Evolutionary conservation across 2,888 invertebrate genomes (phyloP).

Genomic region (Oxycera nigricornis): DNA sequence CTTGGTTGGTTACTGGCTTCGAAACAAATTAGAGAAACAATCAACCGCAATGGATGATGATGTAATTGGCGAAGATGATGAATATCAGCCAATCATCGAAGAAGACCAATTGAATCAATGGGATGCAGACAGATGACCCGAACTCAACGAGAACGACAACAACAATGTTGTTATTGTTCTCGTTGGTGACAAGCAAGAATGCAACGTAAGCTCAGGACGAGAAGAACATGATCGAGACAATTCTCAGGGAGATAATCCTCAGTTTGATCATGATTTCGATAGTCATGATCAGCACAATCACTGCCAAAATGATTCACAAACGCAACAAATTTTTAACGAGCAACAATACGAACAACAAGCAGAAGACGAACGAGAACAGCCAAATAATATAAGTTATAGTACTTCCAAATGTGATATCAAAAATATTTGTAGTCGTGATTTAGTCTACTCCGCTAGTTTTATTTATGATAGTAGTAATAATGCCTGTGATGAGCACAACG

Average conservation of each 20-base stretch:
- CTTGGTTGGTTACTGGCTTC: not conserved
- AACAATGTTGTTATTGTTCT: constrained; percentile 49
- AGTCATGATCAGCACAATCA: not conserved
- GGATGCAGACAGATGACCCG: constrained; percentile 51
- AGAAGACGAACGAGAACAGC: constrained; percentile 3
- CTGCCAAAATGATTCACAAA: constrained; percentile 24
- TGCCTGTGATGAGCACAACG: constrained; percentile 51
- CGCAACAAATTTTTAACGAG: constrained; percentile 14
- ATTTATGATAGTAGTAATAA: constrained; percentile 57
- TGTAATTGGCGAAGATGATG: constrained; percentile 55
- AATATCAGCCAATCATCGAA: constrained; percentile 58
- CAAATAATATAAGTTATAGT: constrained; percentile 11
- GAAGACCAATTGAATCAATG: constrained; percentile 51
- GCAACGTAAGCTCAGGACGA: not conserved
- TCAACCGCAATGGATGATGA: constrained; percentile 51
- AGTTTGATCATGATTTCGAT: not conserved
- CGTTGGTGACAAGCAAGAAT: constrained; percentile 50
- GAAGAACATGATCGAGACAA: constrained; percentile 47
- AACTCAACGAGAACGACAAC: constrained; percentile 48
- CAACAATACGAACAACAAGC: not conserved
- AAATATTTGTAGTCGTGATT: constrained; percentile 39
- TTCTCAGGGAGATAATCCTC: constrained; percentile 46
- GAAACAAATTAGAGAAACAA: constrained; percentile 21
- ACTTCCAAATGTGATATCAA: constrained; percentile 37
- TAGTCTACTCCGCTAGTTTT: constrained; percentile 54